These are phyloP conservation scores for Rotaria socialis DNA, from an alignment of 2,888 invertebrate species.

Conservation along the genomic window DNA sequence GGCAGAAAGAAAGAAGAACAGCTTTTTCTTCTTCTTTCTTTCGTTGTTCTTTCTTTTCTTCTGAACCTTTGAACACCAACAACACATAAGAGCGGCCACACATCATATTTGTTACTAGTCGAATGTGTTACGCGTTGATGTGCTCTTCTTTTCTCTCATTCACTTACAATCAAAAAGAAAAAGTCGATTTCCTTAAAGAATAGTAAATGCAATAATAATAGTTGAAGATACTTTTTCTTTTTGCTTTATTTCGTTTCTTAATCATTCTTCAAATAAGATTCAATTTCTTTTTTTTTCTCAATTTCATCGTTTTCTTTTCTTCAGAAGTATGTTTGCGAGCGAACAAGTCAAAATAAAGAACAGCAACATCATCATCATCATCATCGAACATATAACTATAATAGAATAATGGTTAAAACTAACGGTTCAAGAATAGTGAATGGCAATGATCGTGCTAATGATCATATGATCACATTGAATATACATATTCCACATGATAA, in stretches of 20 bases:
- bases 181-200: slow-evolving; percentile 14
- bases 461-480: slow-evolving; percentile 11
- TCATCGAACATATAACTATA: not conserved
- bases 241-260: not conserved
- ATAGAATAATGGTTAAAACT: not conserved
- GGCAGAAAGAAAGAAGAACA: not conserved
- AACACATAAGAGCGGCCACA: not conserved
- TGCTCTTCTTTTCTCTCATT: not conserved
- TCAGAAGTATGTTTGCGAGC: slow-evolving; percentile 32
- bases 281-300: not conserved
- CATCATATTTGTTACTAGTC: not conserved
- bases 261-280: not conserved
- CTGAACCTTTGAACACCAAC: not conserved
- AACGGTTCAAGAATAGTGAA: not conserved
- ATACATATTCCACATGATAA: slow-evolving; percentile 8
- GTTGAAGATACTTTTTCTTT: too few species aligned
- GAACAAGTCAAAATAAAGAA: not conserved
- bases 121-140: not conserved
- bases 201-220: slow-evolving; percentile 2
- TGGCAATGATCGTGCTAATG: not conserved
- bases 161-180: not conserved
- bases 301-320: not conserved
- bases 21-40: not conserved
- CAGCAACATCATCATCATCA: not conserved
- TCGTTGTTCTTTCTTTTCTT: not conserved